Base-by-base conservation (phyloP, 2,797 vertebrate genomes). In the Anguilla megastoma region DNA sequence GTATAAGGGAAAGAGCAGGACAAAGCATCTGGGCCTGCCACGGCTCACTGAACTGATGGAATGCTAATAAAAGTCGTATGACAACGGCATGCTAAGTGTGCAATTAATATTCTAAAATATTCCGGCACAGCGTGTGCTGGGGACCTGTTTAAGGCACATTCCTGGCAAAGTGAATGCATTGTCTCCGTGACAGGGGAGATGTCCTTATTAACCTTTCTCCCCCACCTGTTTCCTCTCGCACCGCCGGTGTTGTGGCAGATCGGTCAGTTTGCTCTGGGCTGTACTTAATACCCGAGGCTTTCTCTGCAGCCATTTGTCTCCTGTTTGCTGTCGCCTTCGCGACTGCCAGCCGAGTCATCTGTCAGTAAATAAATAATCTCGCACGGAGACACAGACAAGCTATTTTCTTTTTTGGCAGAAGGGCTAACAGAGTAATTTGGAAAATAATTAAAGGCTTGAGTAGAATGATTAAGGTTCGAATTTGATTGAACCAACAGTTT, bases 1-100 rank as follows among this genome's bases (percentile, higher is more conserved):
- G 79, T 88, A 86, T 84, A 89, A 88, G 89, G 90, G 87, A 93
- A 87, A 89, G 91, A 92, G 90, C 92, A 92, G 91, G 91, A 93
- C 90, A 52, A 85, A 90, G 91, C 95, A 95, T 95, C 94, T 96
- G 95, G 93, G 90, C 92, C 92, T 94, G 93, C 94, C 91, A 91
- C 84, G 85, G 91, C 94, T 94, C 93, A 94, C 94, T 93, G 92
- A 91, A 88, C 93, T 93, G 93, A 96, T 94, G 93, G 94, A 95
- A 96, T 95, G 94, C 95, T 95, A 95, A 96, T 96, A 95, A 95
- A 95, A 94, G 90, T 91, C 91, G 93, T 92, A 94, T 94, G 95
- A 96, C 93, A 92, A 91, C 93, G 90, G 95, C 91, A 96, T 95
- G 95, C 93, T 92, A 95, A 95, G 92, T 92, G 92, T 86, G 89